Percentiles rank a stretch among this genome's conserved stretches.
phyloP scores from a whole-genome alignment of 2,797 vertebrate genomes.

The Artibeus jamaicensis region DNA sequence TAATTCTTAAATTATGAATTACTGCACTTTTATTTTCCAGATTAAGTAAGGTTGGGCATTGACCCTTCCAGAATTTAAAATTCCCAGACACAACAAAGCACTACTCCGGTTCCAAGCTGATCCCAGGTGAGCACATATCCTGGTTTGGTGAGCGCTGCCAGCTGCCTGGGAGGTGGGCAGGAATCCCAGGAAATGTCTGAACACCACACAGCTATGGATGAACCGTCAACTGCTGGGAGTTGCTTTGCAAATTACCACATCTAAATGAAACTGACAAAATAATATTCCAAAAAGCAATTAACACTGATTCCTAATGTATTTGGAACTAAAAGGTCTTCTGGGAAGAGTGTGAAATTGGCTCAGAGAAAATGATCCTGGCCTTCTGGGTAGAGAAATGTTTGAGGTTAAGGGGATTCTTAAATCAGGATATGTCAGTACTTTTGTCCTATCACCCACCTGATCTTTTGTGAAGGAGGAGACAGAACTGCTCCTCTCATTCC shows the following conservation, averaged over 20 bases:
- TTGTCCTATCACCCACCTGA: not conserved
- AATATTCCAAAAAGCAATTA: conserved; percentile 59
- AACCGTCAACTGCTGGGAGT: conserved; percentile 45
- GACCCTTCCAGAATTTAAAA: conserved; percentile 45
- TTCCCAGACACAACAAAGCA: conserved; percentile 55
- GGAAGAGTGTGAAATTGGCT: conserved; percentile 18
- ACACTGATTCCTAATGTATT: conserved; percentile 58
- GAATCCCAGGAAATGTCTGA: conserved; percentile 66
- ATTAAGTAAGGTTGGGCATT: conserved; percentile 42
- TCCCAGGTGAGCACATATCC: conserved; percentile 54
- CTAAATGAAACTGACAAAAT: conserved; percentile 61
- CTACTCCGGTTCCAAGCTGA: conserved; percentile 44
- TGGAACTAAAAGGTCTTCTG: conserved; percentile 39
- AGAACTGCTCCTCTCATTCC: not conserved
- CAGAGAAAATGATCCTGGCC: not conserved
- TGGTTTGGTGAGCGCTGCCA: not conserved
- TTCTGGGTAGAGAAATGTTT: conserved; percentile 29
- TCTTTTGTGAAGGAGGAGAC: not conserved
- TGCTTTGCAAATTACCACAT: conserved; percentile 68
- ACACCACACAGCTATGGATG: conserved; percentile 8
- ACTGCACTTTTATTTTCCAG: conserved; percentile 53
- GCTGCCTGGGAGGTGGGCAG: conserved; percentile 56
- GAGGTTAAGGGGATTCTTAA: not conserved
- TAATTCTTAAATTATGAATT: conserved; percentile 55
- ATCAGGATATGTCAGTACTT: not conserved